A percentile compares a stretch with the other conserved stretches of the same genome.
Conservation (phyloP, 2,797 vertebrate species). For the Sarcoramphus papa region DNA sequence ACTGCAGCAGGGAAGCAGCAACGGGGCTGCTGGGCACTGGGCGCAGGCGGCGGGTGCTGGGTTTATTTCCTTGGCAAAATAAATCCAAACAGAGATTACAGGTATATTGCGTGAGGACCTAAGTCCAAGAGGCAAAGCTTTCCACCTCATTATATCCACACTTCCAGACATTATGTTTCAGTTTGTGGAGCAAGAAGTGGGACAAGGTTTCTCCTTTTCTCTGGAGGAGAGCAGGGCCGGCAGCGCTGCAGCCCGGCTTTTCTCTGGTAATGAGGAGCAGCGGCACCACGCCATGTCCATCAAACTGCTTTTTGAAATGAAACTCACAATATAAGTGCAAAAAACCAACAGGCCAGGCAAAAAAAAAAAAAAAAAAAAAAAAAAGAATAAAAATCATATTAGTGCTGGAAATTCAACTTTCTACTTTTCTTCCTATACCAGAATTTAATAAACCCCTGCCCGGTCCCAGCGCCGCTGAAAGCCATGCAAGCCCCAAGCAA, state of each 20-base stretch:
- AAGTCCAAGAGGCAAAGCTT: background rate
- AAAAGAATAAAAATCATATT: slow-evolving; percentile 9
- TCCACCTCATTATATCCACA: background rate
- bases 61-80: background rate
- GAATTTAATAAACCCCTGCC: slow-evolving; percentile 63
- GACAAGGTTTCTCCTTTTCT: background rate
- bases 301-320: background rate
- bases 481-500: slow-evolving; percentile 5
- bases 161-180: background rate
- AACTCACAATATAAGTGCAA: background rate
- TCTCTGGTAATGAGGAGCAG: background rate
- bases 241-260: background rate
- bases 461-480: background rate
- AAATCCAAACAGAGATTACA: background rate
- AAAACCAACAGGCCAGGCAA: background rate
- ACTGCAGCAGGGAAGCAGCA: background rate
- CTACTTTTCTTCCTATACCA: slow-evolving; percentile 19
- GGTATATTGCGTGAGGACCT: rapidly evolving
- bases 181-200: background rate
- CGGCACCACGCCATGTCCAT: background rate
- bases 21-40: rapidly evolving
- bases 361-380: background rate
- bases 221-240: background rate
- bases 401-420: slow-evolving; percentile 28
- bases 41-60: rapidly evolving